phyloP scores from a whole-genome alignment of 2,888 invertebrate genomes.

The Hirudinaria manillensis region DNA sequence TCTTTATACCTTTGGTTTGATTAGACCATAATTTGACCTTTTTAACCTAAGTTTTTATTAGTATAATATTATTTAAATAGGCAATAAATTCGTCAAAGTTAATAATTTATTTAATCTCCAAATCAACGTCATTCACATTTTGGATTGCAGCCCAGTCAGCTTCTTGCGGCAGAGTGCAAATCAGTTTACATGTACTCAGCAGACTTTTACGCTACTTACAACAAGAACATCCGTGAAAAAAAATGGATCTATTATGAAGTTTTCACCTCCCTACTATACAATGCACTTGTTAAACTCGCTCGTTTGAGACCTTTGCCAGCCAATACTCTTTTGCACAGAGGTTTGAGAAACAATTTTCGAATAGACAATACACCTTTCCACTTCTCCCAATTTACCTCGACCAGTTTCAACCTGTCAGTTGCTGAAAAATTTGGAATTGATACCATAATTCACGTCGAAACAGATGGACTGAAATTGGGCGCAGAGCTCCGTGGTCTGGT shows the following conservation, averaged over 20 bases:
- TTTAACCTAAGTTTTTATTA: too few species aligned
- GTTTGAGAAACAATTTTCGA: neutral
- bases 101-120: too few species aligned
- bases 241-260: neutral
- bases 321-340: neutral
- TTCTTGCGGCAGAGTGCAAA: neutral
- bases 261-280: neutral
- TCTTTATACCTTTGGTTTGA: too few species aligned
- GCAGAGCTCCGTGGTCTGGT: neutral
- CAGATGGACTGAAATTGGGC: neutral
- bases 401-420: neutral
- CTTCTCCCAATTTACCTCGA: slow-evolving; percentile 1
- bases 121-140: too few species aligned
- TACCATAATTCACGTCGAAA: neutral
- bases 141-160: neutral
- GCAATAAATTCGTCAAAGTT: too few species aligned
- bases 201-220: neutral
- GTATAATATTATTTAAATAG: too few species aligned
- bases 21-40: too few species aligned
- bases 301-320: neutral
- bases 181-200: neutral
- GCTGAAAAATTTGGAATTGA: neutral
- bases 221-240: neutral
- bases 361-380: neutral
- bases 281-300: neutral